phyloP scores from a whole-genome alignment of 1,140 invertebrate genomes.

The Plodia interpunctella region DNA sequence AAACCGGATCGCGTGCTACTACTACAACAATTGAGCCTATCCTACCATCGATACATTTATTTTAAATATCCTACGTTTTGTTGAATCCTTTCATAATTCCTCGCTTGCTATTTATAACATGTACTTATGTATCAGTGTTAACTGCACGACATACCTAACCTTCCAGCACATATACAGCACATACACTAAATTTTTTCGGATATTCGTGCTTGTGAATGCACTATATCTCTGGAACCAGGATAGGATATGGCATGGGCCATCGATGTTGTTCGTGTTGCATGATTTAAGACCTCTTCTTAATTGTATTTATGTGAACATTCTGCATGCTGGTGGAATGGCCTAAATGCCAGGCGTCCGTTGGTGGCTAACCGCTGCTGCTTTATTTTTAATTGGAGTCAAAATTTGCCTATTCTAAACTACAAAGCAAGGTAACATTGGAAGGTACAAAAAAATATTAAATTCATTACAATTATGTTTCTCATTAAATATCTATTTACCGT shows the following conservation, averaged over 20 bases:
- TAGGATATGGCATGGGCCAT: slow-evolving; percentile 67
- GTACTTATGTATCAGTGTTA: slow-evolving; percentile 61
- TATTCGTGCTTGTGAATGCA: slow-evolving; percentile 67
- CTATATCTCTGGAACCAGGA: slow-evolving; percentile 48
- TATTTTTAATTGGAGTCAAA: slow-evolving; percentile 36
- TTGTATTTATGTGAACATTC: slow-evolving; percentile 58
- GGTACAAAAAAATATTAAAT: background rate
- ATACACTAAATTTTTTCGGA: slow-evolving; percentile 54
- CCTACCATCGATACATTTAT: slow-evolving; percentile 49
- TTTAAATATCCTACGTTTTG: slow-evolving; percentile 57
- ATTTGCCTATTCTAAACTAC: slow-evolving; percentile 9
- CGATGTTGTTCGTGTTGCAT: slow-evolving; percentile 73
- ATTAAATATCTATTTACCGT: background rate
- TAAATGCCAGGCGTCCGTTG: slow-evolving; percentile 56
- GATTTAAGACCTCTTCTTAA: slow-evolving; percentile 53
- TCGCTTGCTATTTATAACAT: slow-evolving; percentile 63
- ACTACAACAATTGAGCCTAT: slow-evolving; percentile 47
- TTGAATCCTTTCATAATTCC: slow-evolving; percentile 57
- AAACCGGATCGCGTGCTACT: slow-evolving; percentile 61
- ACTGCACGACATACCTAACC: slow-evolving; percentile 69
- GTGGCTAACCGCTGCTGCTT: slow-evolving; percentile 61
- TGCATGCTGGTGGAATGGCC: slow-evolving; percentile 70
- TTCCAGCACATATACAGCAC: slow-evolving; percentile 66
- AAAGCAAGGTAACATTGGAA: background rate
- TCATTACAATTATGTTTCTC: too few species aligned